Evolutionary conservation across 2,888 invertebrate genomes (phyloP).

Genomic region (Drosophila paracracens): DNA sequence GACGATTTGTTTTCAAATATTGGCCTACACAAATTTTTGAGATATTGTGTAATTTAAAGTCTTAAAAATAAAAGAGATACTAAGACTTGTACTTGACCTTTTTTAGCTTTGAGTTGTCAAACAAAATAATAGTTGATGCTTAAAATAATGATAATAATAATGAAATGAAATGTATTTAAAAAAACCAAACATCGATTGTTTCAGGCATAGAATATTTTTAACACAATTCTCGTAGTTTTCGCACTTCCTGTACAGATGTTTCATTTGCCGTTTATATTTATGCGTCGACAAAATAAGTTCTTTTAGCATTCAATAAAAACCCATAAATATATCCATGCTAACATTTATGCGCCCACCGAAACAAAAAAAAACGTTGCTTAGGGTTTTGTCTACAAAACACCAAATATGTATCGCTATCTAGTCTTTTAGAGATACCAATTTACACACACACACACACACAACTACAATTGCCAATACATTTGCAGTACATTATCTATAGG

Average conservation of each 20-base stretch:
- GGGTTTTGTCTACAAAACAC: slow-evolving; percentile 26
- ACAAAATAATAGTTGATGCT: background rate
- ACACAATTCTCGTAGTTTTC: background rate
- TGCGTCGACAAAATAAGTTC: background rate
- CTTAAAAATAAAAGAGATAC: background rate
- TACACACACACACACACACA: slow-evolving; percentile 19
- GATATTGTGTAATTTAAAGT: background rate
- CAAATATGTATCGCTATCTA: slow-evolving; percentile 38
- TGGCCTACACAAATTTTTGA: background rate
- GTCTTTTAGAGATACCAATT: slow-evolving; percentile 39
- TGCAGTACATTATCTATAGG: slow-evolving; percentile 44
- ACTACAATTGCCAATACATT: slow-evolving; percentile 36
- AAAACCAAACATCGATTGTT: background rate
- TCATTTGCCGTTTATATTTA: background rate
- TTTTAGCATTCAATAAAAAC: background rate
- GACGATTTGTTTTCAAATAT: no score
- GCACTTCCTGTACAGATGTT: background rate
- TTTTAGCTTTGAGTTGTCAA: background rate
- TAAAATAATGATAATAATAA: background rate
- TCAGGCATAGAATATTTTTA: background rate
- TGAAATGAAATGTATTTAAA: background rate
- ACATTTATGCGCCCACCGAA: slow-evolving; percentile 16
- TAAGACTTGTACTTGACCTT: slow-evolving; percentile 3
- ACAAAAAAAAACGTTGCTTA: background rate
- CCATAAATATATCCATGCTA: slow-evolving; percentile 3